These are phyloP conservation scores for Ailuropoda melanoleuca DNA, from an alignment of 2,113 vertebrate species.

Conservation along the genomic window DNA sequence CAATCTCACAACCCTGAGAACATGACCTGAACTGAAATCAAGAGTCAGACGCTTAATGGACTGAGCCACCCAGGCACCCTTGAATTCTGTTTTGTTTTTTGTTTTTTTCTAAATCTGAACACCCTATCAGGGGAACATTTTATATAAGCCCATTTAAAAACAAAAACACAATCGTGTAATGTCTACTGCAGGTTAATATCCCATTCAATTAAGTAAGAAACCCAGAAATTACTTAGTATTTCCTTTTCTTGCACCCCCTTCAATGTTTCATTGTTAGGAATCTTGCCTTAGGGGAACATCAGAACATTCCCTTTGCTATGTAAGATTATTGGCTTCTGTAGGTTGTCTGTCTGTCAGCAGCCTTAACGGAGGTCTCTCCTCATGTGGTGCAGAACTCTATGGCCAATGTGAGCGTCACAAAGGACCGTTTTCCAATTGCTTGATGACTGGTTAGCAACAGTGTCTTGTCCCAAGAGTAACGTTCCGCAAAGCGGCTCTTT, in stretches of 20 bases:
- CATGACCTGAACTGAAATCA: not conserved
- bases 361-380: not conserved
- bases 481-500: not conserved
- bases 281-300: not conserved
- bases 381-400: not conserved
- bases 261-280: not conserved
- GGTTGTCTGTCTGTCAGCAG: not conserved
- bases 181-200: not conserved
- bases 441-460: not conserved
- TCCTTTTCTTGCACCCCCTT: not conserved
- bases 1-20: not conserved
- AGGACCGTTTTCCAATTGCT: not conserved
- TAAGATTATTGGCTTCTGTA: not conserved
- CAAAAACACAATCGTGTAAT: not conserved
- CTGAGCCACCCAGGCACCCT: not conserved
- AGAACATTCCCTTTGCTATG: not conserved
- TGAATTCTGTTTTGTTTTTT: conserved; percentile 10
- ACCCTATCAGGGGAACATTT: not conserved
- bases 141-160: not conserved
- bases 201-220: not conserved
- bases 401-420: not conserved
- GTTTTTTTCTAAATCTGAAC: not conserved
- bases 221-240: not conserved
- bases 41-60: not conserved
- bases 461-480: not conserved